Evolutionary conservation across 2,888 invertebrate species (phyloP).

Genomic region (Nesidiocoris tenuis): DNA sequence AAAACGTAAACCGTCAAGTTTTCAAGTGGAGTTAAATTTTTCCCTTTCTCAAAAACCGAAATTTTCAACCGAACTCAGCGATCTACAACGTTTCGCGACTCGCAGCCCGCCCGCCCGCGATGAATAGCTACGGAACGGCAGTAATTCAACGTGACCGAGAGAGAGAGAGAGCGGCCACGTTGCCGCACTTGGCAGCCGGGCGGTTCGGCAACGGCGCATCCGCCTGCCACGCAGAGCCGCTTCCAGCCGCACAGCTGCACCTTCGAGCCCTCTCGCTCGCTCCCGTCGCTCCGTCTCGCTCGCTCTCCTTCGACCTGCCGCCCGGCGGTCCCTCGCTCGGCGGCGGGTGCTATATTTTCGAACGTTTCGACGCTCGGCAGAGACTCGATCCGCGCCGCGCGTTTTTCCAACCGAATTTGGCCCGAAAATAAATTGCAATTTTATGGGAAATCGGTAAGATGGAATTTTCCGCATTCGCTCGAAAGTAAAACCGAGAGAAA

Average conservation of each 20-base stretch:
- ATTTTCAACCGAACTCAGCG: too few species aligned
- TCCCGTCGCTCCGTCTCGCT: background rate
- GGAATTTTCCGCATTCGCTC: too few species aligned
- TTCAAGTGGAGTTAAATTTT: too few species aligned
- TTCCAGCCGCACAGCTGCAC: background rate
- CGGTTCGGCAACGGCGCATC: background rate
- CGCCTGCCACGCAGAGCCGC: background rate
- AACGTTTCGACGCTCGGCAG: constrained; percentile 5
- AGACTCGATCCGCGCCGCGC: background rate
- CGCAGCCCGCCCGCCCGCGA: background rate
- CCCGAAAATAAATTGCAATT: too few species aligned
- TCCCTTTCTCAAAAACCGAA: too few species aligned
- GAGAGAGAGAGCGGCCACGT: background rate
- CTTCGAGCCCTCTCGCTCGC: background rate
- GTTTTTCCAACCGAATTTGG: too few species aligned
- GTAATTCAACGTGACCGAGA: background rate
- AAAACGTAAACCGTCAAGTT: too few species aligned
- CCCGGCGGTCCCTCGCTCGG: background rate
- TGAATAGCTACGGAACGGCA: background rate
- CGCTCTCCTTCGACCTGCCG: constrained; percentile 7
- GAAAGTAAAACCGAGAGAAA: too few species aligned
- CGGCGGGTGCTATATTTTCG: constrained; percentile 1
- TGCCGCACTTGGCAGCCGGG: background rate
- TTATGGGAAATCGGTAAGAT: too few species aligned
- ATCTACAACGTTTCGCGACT: background rate